Evolutionary conservation across 2,797 vertebrate species (phyloP).

Genomic region (Momotus momota): DNA sequence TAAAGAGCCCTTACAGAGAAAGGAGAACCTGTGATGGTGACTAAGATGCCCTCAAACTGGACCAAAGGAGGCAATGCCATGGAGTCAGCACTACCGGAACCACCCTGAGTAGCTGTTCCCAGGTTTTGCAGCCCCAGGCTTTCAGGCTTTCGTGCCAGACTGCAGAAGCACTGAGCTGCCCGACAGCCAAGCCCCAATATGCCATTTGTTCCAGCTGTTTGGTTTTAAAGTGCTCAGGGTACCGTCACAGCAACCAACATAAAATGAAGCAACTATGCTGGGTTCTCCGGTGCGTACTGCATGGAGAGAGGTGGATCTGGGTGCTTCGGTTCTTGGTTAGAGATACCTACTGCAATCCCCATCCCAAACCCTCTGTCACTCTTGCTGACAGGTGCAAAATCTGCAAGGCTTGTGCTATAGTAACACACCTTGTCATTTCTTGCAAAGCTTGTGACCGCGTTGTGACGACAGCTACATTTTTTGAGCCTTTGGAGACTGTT

Average conservation of each 20-base stretch:
- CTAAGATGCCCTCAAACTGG: background rate
- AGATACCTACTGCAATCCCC: background rate
- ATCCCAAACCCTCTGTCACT: too few species aligned
- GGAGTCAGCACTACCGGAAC: background rate
- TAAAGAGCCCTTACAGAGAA: background rate
- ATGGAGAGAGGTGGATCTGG: background rate
- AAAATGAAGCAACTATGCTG: background rate
- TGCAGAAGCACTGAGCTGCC: fast-evolving
- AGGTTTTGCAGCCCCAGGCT: background rate
- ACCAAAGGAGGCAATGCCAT: fast-evolving
- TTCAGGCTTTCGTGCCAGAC: background rate
- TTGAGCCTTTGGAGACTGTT: background rate
- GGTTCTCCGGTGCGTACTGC: background rate
- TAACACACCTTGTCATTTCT: background rate
- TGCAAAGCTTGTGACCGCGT: background rate
- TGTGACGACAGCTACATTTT: background rate
- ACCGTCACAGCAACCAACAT: background rate
- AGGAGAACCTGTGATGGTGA: background rate
- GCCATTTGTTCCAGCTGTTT: background rate
- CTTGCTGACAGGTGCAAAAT: background rate
- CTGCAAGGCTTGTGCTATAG: background rate
- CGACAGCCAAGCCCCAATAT: background rate
- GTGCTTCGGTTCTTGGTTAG: background rate
- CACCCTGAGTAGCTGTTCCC: background rate
- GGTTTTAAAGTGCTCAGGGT: background rate